Evolutionary conservation across 2,113 vertebrate species (phyloP).

Genomic region (Carassius carassius): DNA sequence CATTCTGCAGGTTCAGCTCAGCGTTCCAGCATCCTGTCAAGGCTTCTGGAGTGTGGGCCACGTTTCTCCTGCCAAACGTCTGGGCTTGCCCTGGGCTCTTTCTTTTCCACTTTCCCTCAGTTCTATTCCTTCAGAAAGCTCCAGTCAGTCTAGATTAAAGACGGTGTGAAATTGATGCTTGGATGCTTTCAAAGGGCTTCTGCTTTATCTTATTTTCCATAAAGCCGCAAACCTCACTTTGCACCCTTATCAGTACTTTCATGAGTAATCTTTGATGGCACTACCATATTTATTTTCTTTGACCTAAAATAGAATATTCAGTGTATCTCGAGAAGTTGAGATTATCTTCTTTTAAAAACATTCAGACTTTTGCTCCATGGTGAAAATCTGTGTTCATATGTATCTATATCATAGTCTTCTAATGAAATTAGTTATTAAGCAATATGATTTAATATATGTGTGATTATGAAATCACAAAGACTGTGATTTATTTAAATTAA

Average conservation of each 20-base stretch:
- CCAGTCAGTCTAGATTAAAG: constrained; percentile 55
- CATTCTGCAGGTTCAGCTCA: neutral
- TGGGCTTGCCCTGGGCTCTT: constrained; percentile 1
- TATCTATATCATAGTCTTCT: too few relatives aligned
- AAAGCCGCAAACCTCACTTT: constrained; percentile 50
- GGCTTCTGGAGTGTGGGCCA: constrained; percentile 29
- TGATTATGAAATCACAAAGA: too few relatives aligned
- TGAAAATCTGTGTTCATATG: too few relatives aligned
- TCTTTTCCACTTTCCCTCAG: constrained; percentile 27
- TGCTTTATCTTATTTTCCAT: constrained; percentile 58
- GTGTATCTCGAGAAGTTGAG: constrained; percentile 26
- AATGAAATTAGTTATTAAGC: too few relatives aligned
- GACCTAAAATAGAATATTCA: constrained; percentile 43
- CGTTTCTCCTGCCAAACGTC: constrained; percentile 20
- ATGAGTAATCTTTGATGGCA: constrained; percentile 54
- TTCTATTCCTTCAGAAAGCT: constrained; percentile 45
- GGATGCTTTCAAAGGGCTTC: constrained; percentile 54
- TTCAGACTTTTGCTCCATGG: neutral
- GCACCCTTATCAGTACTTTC: constrained; percentile 48
- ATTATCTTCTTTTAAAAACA: neutral
- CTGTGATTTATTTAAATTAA: too few relatives aligned
- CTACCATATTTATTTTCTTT: constrained; percentile 41
- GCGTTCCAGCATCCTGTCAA: constrained; percentile 25
- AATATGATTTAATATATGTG: too few relatives aligned
- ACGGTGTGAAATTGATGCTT: constrained; percentile 50